Conservation (phyloP, 2,113 vertebrate genomes). For the Puma concolor region DNA sequence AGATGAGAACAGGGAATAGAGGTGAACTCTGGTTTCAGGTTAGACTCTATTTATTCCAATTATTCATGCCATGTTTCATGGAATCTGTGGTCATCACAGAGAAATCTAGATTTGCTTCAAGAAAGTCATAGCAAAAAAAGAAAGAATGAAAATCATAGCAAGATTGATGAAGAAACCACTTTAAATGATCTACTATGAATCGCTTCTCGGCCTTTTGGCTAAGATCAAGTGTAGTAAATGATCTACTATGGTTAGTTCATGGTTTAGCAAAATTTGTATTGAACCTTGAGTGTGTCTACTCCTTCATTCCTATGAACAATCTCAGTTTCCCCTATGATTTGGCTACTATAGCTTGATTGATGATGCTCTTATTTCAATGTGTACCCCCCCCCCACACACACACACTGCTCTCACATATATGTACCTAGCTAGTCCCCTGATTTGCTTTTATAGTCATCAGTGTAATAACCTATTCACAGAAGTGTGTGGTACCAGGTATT, state of each 20-base stretch:
- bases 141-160: neutral
- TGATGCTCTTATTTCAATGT: no score
- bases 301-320: neutral
- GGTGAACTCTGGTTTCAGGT: neutral
- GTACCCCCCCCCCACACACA: accelerated
- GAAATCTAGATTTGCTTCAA: neutral
- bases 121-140: neutral
- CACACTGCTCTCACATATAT: neutral
- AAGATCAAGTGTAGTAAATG: no score
- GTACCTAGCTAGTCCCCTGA: no score
- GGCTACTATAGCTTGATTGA: neutral
- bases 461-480: neutral
- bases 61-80: neutral
- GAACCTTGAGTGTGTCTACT: neutral
- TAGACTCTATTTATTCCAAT: neutral
- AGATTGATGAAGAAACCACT: neutral
- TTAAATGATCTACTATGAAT: neutral
- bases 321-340: neutral
- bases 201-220: no score
- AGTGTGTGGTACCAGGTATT: neutral
- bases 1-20: neutral
- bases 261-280: neutral
- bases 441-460: neutral
- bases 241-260: neutral
- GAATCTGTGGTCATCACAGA: neutral